A percentile compares a stretch with the other conserved stretches of the same genome.
phyloP scores from a whole-genome alignment of 2,888 invertebrate species.

The Diogma glabrata region DNA sequence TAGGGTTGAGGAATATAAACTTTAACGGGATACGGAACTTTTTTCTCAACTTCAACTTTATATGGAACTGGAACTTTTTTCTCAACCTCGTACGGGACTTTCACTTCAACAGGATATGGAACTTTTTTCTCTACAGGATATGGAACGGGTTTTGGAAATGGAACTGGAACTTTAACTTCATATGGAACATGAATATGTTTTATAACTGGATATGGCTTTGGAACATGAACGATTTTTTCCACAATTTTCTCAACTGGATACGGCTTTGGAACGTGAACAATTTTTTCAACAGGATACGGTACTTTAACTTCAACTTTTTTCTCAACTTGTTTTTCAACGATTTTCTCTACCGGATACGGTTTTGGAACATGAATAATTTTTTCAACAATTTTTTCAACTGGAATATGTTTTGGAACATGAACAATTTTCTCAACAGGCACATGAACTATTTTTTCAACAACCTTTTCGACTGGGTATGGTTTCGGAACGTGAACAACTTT shows the following conservation, averaged over 20 bases:
- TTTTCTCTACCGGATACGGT: conserved; percentile 21
- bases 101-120: conserved; percentile 26
- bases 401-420: conserved; percentile 38
- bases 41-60: conserved; percentile 37
- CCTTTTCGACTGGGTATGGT: conserved; percentile 40
- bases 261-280: conserved; percentile 33
- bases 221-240: conserved; percentile 39
- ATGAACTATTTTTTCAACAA: conserved; percentile 34
- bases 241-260: conserved; percentile 25
- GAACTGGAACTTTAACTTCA: conserved; percentile 34
- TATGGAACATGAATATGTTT: conserved; percentile 14
- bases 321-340: conserved; percentile 37
- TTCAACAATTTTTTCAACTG: conserved; percentile 31
- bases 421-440: conserved; percentile 21
- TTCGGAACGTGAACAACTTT: conserved; percentile 47
- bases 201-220: conserved; percentile 28
- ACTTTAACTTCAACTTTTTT: conserved; percentile 39
- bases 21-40: conserved; percentile 28
- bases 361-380: conserved; percentile 34
- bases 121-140: conserved; percentile 34
- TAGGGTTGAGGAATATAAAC: conserved; percentile 28
- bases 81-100: conserved; percentile 32
- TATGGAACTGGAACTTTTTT: conserved; percentile 22
- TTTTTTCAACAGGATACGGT: conserved; percentile 37
- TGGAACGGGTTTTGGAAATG: conserved; percentile 35